Conservation (phyloP, 2,113 vertebrate genomes). For the Rhea pennata region DNA sequence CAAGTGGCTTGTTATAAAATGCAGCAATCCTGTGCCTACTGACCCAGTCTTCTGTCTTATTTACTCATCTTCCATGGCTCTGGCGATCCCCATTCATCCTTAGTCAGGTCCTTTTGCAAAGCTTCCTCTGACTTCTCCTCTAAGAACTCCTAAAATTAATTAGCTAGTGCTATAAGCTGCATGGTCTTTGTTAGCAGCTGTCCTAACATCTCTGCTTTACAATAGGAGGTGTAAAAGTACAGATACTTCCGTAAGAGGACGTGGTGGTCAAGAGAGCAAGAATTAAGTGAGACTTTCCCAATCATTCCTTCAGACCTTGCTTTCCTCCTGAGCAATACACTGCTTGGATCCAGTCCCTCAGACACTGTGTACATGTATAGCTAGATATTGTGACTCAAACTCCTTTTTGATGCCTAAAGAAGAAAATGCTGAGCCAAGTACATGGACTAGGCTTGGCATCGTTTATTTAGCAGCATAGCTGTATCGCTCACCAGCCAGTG, state of each 20-base stretch:
- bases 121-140: background rate
- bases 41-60: background rate
- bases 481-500: rapidly evolving
- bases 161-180: background rate
- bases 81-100: background rate
- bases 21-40: background rate
- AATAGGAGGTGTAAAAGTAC: background rate
- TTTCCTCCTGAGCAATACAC: background rate
- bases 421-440: background rate
- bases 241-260: background rate
- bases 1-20: background rate
- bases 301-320: background rate
- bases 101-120: background rate
- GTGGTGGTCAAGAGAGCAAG: background rate
- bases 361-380: background rate
- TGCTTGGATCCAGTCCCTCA: background rate
- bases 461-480: background rate
- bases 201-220: background rate
- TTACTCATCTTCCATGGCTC: background rate
- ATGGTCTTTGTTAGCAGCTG: background rate
- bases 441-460: background rate
- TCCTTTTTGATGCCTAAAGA: background rate
- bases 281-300: background rate
- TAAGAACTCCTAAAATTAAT: background rate
- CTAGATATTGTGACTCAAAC: background rate